Conservation (phyloP, 1,140 invertebrate species). For the Drosophila leontia region DNA sequence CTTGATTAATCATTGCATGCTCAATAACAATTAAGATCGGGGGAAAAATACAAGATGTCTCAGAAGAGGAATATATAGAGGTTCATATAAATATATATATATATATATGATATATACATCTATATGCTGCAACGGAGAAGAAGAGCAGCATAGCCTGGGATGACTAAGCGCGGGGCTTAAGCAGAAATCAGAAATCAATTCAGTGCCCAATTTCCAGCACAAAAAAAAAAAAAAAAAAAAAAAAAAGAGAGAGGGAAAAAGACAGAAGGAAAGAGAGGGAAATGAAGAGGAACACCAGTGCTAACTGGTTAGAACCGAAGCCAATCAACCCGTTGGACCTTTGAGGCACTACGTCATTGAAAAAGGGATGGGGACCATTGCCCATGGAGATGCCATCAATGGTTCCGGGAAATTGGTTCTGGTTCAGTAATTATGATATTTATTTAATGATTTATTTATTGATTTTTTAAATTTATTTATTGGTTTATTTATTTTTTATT, state of each 20-base stretch:
- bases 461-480: too few relatives aligned
- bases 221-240: neutral
- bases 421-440: neutral
- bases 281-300: conserved; percentile 22
- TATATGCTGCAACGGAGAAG: neutral
- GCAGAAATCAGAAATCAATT: conserved; percentile 77
- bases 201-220: conserved; percentile 35
- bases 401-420: neutral
- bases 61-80: neutral
- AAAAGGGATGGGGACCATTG: conserved; percentile 14
- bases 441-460: neutral
- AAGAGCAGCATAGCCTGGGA: conserved; percentile 2
- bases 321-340: conserved; percentile 58
- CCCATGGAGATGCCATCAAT: conserved; percentile 16
- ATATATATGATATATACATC: neutral
- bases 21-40: conserved; percentile 68
- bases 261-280: neutral
- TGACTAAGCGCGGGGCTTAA: conserved; percentile 67
- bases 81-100: neutral
- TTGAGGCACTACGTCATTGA: conserved; percentile 33
- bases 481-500: too few relatives aligned
- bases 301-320: conserved; percentile 64
- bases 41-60: conserved; percentile 32
- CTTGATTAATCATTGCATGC: conserved; percentile 63
- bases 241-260: conserved; percentile 1